A percentile compares a stretch with the other conserved stretches of the same genome.
These are phyloP conservation scores for Loriculus beryllinus DNA, from an alignment of 2,797 vertebrate genomes.

Conservation along the genomic window DNA sequence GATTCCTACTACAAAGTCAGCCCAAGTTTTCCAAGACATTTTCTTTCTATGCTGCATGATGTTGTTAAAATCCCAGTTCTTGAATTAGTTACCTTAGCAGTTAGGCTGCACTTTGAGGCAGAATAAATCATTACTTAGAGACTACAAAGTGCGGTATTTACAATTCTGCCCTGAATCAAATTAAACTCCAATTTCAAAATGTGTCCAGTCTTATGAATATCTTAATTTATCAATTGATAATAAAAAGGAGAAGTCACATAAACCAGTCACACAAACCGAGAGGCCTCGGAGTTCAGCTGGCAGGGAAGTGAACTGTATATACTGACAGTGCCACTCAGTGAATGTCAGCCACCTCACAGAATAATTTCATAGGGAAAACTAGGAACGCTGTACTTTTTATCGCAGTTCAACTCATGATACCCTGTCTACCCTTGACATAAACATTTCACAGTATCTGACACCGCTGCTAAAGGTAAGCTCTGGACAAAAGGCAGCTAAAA, in stretches of 20 bases:
- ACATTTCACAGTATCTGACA: background rate
- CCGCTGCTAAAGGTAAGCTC: background rate
- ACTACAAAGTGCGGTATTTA: background rate
- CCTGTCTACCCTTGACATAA: background rate
- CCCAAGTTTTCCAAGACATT: background rate
- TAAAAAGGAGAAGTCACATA: background rate
- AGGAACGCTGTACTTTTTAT: background rate
- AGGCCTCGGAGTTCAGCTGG: conserved; percentile 27
- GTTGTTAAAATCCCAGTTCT: conserved; percentile 12
- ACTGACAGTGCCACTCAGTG: background rate
- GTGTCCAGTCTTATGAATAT: background rate
- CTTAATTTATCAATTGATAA: conserved; percentile 10
- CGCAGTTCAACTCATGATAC: background rate
- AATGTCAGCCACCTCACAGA: background rate
- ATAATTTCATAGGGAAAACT: conserved; percentile 7
- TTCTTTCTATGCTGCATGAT: background rate
- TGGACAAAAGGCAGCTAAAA: conserved; percentile 55
- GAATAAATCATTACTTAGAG: conserved; percentile 13
- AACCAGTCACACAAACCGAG: background rate
- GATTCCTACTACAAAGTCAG: background rate
- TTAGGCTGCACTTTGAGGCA: background rate
- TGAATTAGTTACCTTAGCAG: background rate
- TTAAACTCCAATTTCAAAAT: conserved; percentile 12
- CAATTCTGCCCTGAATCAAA: conserved; percentile 5
- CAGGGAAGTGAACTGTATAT: conserved; percentile 5